Percentiles rank a stretch among this genome's conserved stretches.
Evolutionary conservation across 2,113 vertebrate species (phyloP).

Genomic region (Zosterops borbonicus): DNA sequence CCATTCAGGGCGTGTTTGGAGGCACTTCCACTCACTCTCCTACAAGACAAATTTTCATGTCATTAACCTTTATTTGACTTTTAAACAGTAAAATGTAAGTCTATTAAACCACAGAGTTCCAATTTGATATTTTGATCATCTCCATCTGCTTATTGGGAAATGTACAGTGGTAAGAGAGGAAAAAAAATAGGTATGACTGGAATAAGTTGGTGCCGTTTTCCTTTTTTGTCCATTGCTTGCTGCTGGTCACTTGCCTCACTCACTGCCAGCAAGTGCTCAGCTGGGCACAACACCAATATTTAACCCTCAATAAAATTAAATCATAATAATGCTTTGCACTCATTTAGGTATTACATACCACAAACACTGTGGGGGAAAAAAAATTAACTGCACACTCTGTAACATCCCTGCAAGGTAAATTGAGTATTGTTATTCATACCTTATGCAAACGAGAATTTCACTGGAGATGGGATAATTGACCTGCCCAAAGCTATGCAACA

Average conservation of each 20-base stretch:
- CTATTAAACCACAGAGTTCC: background rate
- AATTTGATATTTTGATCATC: background rate
- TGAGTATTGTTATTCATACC: background rate
- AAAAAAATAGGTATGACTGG: background rate
- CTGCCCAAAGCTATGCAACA: constrained; percentile 36
- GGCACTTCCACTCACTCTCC: background rate
- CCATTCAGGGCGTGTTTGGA: background rate
- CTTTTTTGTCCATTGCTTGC: background rate
- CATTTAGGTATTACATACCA: background rate
- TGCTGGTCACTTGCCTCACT: constrained; percentile 17
- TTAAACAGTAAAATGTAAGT: background rate
- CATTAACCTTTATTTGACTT: constrained; percentile 33
- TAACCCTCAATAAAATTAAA: constrained; percentile 36
- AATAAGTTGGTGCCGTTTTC: background rate
- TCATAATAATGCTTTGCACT: background rate
- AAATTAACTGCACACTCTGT: background rate
- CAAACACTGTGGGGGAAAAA: background rate
- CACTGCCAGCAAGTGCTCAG: background rate
- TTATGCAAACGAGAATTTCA: constrained; percentile 21
- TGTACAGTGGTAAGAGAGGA: background rate
- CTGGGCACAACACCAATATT: background rate
- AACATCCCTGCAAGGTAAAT: background rate
- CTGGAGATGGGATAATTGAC: constrained; percentile 25
- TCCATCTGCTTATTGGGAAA: constrained; percentile 3
- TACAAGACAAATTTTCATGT: background rate